phyloP scores from a whole-genome alignment of 2,888 invertebrate genomes.

The Agrochola circellaris region DNA sequence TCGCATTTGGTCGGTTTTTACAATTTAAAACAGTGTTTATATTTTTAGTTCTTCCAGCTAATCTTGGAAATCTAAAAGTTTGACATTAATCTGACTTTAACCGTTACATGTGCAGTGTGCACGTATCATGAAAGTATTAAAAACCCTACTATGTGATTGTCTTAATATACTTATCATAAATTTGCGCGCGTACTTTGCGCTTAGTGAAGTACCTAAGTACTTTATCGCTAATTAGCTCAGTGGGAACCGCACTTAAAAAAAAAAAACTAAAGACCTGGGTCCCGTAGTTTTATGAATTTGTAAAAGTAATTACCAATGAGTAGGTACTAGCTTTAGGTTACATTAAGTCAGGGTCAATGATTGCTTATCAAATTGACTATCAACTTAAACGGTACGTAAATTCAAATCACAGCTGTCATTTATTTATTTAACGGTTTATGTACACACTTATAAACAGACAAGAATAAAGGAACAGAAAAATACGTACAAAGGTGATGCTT shows the following conservation, averaged over 20 bases:
- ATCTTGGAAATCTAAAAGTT: neutral
- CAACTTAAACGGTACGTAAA: neutral
- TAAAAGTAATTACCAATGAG: neutral
- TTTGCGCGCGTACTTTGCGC: slow-evolving; percentile 3
- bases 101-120: slow-evolving; percentile 8
- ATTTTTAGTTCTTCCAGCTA: neutral
- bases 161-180: neutral
- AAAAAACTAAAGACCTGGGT: no score
- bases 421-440: no score
- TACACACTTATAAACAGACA: no score
- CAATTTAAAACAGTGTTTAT: neutral
- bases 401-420: neutral
- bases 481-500: no score
- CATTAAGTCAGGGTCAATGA: neutral
- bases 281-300: neutral
- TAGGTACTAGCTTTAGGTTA: neutral
- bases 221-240: slow-evolving; percentile 29
- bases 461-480: no score
- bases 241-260: slow-evolving; percentile 8
- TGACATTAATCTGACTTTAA: neutral
- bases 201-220: neutral
- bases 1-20: no score
- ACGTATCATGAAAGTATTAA: slow-evolving; percentile 6
- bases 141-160: slow-evolving; percentile 14
- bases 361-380: neutral